Conservation (phyloP, 2,888 invertebrate genomes). For the Caenorhabditis sp. region DNA sequence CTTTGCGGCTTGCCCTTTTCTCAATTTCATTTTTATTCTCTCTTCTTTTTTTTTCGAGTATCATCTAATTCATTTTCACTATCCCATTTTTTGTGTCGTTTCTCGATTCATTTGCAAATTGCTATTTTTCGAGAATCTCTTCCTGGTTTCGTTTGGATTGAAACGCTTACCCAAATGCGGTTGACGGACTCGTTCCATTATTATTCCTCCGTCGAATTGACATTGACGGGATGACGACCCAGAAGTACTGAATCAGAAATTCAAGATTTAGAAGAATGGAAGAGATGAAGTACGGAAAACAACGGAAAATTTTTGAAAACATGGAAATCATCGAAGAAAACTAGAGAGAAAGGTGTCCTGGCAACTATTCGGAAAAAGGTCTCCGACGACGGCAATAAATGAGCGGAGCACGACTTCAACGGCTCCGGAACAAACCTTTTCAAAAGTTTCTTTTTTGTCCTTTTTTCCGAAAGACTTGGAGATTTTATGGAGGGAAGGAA, state of each 20-base stretch:
- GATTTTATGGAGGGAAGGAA: conserved; percentile 1
- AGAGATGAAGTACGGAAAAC: neutral
- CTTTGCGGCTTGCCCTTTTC: conserved; percentile 43
- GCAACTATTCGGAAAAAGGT: conserved; percentile 43
- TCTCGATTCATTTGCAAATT: conserved; percentile 48
- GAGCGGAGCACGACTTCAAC: conserved; percentile 28
- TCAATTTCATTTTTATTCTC: conserved; percentile 24
- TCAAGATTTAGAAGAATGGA: neutral
- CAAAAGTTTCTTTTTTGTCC: conserved; percentile 29
- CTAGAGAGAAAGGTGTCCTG: conserved; percentile 46
- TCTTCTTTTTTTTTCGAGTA: neutral
- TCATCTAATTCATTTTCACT: conserved; percentile 55
- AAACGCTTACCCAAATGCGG: conserved; percentile 66
- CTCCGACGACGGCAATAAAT: conserved; percentile 48
- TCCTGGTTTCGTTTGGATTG: conserved; percentile 7
- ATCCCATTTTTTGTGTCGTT: conserved; percentile 9
- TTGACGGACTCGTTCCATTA: conserved; percentile 65
- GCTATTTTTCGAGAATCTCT: conserved; percentile 11
- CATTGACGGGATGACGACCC: conserved; percentile 54
- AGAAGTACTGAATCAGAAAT: conserved; percentile 33
- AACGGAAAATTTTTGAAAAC: conserved; percentile 10
- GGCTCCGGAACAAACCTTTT: conserved; percentile 51
- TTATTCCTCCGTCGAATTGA: conserved; percentile 66
- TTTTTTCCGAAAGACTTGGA: conserved; percentile 8
- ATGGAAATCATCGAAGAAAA: conserved; percentile 17